Conservation (phyloP, 2,888 invertebrate genomes). For the Pyrgus malvae region DNA sequence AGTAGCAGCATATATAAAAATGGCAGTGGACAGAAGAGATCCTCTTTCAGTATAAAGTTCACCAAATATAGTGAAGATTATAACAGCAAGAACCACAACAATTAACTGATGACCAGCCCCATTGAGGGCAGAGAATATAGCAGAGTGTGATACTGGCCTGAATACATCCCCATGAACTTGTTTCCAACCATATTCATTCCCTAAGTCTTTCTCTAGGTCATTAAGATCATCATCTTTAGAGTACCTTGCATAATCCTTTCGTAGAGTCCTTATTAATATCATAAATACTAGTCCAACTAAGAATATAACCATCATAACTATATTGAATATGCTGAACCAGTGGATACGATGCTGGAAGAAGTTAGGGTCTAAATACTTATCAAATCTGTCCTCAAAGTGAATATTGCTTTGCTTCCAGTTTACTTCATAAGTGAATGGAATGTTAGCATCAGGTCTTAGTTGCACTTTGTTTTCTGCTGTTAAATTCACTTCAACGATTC, state of each 20-base stretch:
- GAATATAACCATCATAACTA: conserved; percentile 99
- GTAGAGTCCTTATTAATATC: conserved; percentile 98
- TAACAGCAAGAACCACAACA: conserved; percentile 95
- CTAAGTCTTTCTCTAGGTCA: conserved; percentile 98
- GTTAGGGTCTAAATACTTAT: conserved; percentile 99
- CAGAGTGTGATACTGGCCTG: conserved; percentile 94
- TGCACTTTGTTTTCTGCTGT: conserved; percentile 95
- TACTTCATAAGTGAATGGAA: conserved; percentile 98
- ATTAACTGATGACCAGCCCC: conserved; percentile 98
- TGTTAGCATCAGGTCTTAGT: conserved; percentile 87
- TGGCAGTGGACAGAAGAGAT: conserved; percentile 97
- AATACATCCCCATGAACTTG: conserved; percentile 99
- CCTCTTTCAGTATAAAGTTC: conserved; percentile 99
- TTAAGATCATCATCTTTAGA: conserved; percentile 99
- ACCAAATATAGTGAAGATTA: conserved; percentile 97
- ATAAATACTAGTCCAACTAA: conserved; percentile 98
- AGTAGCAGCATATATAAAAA: conserved; percentile 99
- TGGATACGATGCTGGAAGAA: conserved; percentile 99
- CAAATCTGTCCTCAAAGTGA: conserved; percentile 96
- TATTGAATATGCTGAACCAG: conserved; percentile 99
- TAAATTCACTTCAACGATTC: conserved; percentile 98
- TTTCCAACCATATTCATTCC: conserved; percentile 99
- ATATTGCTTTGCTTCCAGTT: conserved; percentile 95
- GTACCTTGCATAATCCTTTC: conserved; percentile 99
- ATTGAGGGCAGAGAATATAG: conserved; percentile 97